These are phyloP conservation scores for Eucidaris tribuloides DNA, from an alignment of 35 echinoderm and acorn worm genomes.

Conservation along the genomic window DNA sequence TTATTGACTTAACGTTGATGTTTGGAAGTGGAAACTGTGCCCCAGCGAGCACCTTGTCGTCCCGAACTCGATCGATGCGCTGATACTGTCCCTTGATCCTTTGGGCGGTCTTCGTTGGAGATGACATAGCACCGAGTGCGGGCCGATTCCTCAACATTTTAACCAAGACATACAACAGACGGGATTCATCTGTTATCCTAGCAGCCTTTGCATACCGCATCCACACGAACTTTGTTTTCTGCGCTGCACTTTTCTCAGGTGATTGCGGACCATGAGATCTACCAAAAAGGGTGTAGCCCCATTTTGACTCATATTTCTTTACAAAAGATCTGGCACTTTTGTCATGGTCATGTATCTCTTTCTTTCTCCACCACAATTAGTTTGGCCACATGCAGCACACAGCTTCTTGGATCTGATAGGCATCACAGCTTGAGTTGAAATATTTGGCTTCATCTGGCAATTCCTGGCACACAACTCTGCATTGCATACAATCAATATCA, in stretches of 20 bases:
- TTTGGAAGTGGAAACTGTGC: constrained; percentile 11
- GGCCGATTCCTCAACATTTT: constrained; percentile 56
- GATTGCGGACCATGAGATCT: constrained; percentile 14
- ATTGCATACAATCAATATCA: too few species aligned
- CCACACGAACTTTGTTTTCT: constrained; percentile 61
- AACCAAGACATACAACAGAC: constrained; percentile 28
- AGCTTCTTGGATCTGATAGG: constrained; percentile 28
- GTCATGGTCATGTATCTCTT: constrained; percentile 61
- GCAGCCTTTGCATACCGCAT: constrained; percentile 43
- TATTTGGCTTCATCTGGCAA: too few species aligned
- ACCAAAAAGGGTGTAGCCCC: constrained; percentile 61
- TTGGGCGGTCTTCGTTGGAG: constrained; percentile 18
- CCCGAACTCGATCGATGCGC: constrained; percentile 40
- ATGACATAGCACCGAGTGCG: not conserved
- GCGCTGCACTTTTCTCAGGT: constrained; percentile 30
- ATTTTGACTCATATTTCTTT: constrained; percentile 50
- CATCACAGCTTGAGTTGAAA: too few species aligned
- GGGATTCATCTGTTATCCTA: constrained; percentile 39
- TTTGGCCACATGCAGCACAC: constrained; percentile 48
- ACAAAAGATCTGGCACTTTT: constrained; percentile 46
- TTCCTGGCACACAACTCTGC: too few species aligned
- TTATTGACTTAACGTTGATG: constrained; percentile 38
- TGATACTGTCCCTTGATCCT: constrained; percentile 27
- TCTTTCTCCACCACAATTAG: constrained; percentile 43
- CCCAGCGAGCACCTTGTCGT: constrained; percentile 12